Base-by-base conservation (phyloP, 2,113 vertebrate genomes). In the Chlorodrepanis virens region DNA sequence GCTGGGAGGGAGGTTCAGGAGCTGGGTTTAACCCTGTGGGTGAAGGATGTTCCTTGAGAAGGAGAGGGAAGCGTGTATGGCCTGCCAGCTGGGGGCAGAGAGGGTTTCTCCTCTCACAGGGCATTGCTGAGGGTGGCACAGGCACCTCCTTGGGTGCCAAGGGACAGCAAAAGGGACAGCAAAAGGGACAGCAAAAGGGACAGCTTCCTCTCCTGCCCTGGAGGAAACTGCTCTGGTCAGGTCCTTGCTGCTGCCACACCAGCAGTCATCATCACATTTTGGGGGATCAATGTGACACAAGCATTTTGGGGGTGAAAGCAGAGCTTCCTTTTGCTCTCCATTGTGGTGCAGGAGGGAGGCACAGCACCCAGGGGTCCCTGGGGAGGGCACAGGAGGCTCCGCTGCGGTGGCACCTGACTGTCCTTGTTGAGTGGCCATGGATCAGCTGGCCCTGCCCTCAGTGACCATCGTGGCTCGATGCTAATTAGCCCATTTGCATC, bases 311-410 rank as follows among this genome's bases (percentile, higher is more conserved):
- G 63, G n/a, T 20, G 29, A 31, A 53, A 57, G 37, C 8, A 5
- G 37, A 83, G 17, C 40, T 54, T 54, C 61, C 37, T 33, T 54
- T 25, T 6, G 12, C 19, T 33, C 44, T 44, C 54, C 17, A 1
- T 4, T 21, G 37, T 0, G 1, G 11, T 3, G 21, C 8, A 1
- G 29, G 12, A 76, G 24, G 14, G 10, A 29, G 35, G 77, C 63
- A 33, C 6, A 0, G 3, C n/a, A 5, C 8, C 0, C 5, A 0
- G 6, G 22, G 57, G 37, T 23, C 44, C 37, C 37, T 5, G 54
- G 3, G 8, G 64, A 83, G 31, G 23, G 24, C 47, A 39, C 63
- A 53, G 74, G 40, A 69, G 64, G 9, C 8, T 4, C 19, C 5
- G 3, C 59, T 31, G 87, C 39, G 25, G 57, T 42, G 75, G 16